These are phyloP conservation scores for Nezara viridula DNA, from an alignment of 2,888 invertebrate genomes.

Conservation along the genomic window DNA sequence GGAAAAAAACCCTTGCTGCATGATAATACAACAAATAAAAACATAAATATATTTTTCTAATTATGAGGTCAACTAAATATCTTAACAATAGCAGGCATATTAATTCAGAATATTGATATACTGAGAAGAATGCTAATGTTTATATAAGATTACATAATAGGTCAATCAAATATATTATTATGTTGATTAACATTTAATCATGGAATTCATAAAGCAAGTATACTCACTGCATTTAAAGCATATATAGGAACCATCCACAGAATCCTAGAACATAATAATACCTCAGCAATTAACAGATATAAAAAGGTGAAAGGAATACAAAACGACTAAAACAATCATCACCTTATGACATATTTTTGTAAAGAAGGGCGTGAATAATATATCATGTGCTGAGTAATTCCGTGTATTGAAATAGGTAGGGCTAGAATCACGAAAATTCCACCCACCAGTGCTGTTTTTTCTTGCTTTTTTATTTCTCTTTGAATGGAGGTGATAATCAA, in stretches of 20 bases:
- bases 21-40: not conserved
- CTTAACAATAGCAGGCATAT: not conserved
- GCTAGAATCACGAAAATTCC: conserved; percentile 93
- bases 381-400: conserved; percentile 93
- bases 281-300: not conserved
- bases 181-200: not conserved
- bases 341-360: conserved; percentile 95
- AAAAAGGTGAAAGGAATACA: not conserved
- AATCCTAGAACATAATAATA: conserved; percentile 75
- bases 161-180: no score
- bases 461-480: conserved; percentile 63
- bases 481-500: conserved; percentile 63
- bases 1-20: not conserved
- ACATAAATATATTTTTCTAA: not conserved
- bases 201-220: conserved; percentile 47
- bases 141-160: not conserved
- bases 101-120: not conserved
- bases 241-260: conserved; percentile 99
- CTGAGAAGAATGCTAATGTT: not conserved
- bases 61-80: not conserved
- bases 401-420: conserved; percentile 93
- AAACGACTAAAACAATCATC: conserved; percentile 64
- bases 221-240: conserved; percentile 90
- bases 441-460: conserved; percentile 77
- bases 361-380: conserved; percentile 92